phyloP scores from a whole-genome alignment of 2,797 vertebrate genomes.

The Merluccius polli region DNA sequence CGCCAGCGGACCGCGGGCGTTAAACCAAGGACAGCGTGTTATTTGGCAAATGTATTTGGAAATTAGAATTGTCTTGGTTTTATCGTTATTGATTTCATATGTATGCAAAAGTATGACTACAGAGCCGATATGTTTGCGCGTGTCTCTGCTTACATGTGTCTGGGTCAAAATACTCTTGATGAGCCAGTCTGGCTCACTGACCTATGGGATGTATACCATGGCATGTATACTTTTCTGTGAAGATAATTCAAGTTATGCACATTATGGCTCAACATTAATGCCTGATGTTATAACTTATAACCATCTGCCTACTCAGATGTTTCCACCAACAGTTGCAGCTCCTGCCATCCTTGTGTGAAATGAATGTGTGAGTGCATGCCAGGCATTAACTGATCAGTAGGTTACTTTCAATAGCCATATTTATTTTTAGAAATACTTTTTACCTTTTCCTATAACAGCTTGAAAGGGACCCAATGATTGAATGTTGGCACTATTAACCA shows the following conservation, averaged over 20 bases:
- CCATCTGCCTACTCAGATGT: conserved; percentile 45
- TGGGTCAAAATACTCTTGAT: not conserved
- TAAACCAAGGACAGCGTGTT: not conserved
- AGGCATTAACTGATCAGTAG: not conserved
- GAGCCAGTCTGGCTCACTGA: conserved; percentile 35
- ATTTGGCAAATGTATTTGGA: not conserved
- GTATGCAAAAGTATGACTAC: not conserved
- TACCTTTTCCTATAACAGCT: not conserved
- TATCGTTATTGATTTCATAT: not conserved
- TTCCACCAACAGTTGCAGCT: conserved; percentile 2
- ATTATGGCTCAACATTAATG: conserved; percentile 10
- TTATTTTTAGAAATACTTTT: not conserved
- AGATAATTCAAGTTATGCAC: conserved; percentile 19
- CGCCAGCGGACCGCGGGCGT: not conserved
- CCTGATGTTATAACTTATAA: conserved; percentile 33
- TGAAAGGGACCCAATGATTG: not conserved
- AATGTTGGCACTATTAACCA: not conserved
- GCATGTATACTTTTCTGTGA: conserved; percentile 29
- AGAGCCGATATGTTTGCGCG: not conserved
- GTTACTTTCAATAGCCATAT: not conserved
- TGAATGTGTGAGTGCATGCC: not conserved
- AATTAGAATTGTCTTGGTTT: not conserved
- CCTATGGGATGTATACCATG: conserved; percentile 40
- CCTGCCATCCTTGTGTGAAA: not conserved
- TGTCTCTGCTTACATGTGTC: not conserved